phyloP scores from a whole-genome alignment of 1,140 invertebrate genomes.

The Solen grandis region DNA sequence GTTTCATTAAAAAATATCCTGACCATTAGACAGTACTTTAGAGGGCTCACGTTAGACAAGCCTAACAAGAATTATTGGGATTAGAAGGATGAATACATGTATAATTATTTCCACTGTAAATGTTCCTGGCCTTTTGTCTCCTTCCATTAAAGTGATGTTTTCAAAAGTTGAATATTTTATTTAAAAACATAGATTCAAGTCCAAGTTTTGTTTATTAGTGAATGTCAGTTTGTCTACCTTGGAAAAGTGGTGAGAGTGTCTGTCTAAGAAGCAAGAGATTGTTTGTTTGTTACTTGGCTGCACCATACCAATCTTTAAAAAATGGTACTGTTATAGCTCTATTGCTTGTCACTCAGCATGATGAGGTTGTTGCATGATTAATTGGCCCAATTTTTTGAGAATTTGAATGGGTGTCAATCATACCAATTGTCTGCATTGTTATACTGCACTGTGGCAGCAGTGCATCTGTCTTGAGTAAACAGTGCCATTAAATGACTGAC shows the following conservation, averaged over 20 bases:
- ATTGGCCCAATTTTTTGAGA: background rate
- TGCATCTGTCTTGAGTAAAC: too few relatives aligned
- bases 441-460: constrained; percentile 5
- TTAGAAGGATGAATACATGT: background rate
- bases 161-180: too few relatives aligned
- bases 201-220: constrained; percentile 9
- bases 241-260: background rate
- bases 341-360: constrained; percentile 9
- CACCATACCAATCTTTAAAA: background rate
- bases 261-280: background rate
- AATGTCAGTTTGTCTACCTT: background rate
- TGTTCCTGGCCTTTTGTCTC: constrained; percentile 6
- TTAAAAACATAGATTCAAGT: too few relatives aligned
- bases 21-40: constrained; percentile 6
- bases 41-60: constrained; percentile 9
- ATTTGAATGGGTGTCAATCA: constrained; percentile 3
- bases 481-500: constrained; percentile 3
- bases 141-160: constrained; percentile 6
- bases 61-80: constrained; percentile 8
- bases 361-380: constrained; percentile 3
- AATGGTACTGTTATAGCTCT: background rate
- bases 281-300: constrained; percentile 3
- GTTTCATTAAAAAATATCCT: background rate
- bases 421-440: constrained; percentile 16
- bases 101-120: constrained; percentile 1